A percentile compares a stretch with the other conserved stretches of the same genome.
Evolutionary conservation across 1,140 invertebrate genomes (phyloP).

Genomic region (Campoletis sonorensis): DNA sequence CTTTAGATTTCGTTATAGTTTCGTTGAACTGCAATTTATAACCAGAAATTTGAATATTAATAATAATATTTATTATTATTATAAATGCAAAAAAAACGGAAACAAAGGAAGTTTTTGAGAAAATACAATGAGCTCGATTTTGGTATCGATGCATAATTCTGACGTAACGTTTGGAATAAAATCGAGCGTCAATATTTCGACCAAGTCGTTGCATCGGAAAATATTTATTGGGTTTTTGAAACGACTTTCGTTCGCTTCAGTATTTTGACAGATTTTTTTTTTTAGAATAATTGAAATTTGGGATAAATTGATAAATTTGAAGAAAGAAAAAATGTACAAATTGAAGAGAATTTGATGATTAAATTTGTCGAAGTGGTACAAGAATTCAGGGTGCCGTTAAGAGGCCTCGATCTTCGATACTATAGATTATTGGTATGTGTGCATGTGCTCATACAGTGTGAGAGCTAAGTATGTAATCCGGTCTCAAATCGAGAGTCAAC

Average conservation of each 20-base stretch:
- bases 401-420: slow-evolving; percentile 39
- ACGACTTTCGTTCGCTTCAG: background rate
- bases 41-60: no score
- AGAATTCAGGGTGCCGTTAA: slow-evolving; percentile 42
- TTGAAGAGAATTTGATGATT: background rate
- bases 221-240: no score
- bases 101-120: background rate
- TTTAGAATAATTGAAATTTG: slow-evolving; percentile 6
- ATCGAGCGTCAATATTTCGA: background rate
- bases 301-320: no score
- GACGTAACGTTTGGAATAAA: background rate
- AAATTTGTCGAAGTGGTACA: slow-evolving; percentile 36
- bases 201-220: background rate
- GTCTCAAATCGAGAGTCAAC: slow-evolving; percentile 35
- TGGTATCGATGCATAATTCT: background rate
- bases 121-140: background rate
- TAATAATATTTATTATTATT: no score
- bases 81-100: slow-evolving; percentile 1
- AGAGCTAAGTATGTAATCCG: background rate
- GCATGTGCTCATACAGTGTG: background rate
- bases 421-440: background rate
- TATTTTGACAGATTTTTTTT: background rate
- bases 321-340: slow-evolving; percentile 32
- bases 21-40: no score
- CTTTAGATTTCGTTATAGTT: no score